Evolutionary conservation across 2,888 invertebrate species (phyloP), one percentile per base, ranked within the genome.

Genomic region (Sicus ferrugineus): DNA sequence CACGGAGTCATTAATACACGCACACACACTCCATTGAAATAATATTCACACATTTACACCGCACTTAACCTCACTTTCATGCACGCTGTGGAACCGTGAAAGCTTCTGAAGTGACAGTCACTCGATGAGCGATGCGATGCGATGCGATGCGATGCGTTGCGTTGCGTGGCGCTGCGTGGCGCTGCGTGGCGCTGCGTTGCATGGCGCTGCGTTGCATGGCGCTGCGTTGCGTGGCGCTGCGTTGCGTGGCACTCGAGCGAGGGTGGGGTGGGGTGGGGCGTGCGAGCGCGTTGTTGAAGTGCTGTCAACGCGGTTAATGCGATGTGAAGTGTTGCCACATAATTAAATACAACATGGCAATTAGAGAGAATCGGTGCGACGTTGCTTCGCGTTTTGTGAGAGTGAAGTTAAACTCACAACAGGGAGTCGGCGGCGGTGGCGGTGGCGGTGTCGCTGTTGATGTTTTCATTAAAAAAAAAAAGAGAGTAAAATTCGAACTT

Each of bases 261-360:
- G 38, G 19, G 61, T 34, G 61, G n/a, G n/a, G n/a, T n/a, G n/a
- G n/a, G n/a, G n/a, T n/a, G n/a, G n/a, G n/a, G n/a, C 38, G 61
- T 61, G 54, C 19, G 26, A 14, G n/a, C 16, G 5, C 21, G 46
- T 34, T 52, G 21, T 58, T 50, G 14, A 65, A 52, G 9, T 59
- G 58, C 48, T 59, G 58, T 19, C 59, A 48, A 42, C 58, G 46
- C 19, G 11, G 26, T 14, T 52, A 52, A 23, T 61, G 52, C 31
- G 16, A 64, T 34, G 19, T 50, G 52, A 64, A 64, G 64, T 64
- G 64, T 64, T 64, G 34, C 64, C 50, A 52, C 64, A 64, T 64
- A 64, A 64, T 64, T 52, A 52, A 64, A 64, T 64, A 50, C 26
- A 61, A 42, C 61, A 42, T 61, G 42, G 42, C 61, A 61, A 61